Conservation (phyloP, 2,797 vertebrate genomes). For the Oryzias sinensis region DNA sequence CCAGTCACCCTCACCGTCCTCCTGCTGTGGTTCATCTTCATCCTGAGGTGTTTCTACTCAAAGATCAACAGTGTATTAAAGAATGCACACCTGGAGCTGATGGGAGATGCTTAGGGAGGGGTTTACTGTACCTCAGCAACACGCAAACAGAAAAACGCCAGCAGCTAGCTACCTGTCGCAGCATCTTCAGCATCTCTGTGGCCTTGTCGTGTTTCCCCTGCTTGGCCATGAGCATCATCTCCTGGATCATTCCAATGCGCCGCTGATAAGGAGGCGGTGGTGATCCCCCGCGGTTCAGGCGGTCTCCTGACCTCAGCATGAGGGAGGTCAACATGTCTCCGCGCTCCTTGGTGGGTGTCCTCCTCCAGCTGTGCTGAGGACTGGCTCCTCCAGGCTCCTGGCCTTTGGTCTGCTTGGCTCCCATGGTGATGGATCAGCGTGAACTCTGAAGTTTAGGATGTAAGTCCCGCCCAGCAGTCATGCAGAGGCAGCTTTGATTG, state of each 20-base stretch:
- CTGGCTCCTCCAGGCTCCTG: conserved; percentile 79
- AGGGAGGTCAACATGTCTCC: conserved; percentile 87
- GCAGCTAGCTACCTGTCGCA: conserved; percentile 85
- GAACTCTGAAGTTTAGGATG: conserved; percentile 32
- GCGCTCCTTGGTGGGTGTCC: conserved; percentile 80
- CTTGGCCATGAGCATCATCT: conserved; percentile 91
- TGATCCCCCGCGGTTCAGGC: conserved; percentile 78
- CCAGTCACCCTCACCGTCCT: no score
- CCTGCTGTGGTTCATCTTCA: no score
- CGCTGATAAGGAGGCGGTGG: conserved; percentile 94
- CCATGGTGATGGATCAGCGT: conserved; percentile 75
- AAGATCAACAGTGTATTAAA: no score
- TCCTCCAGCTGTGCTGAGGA: conserved; percentile 81
- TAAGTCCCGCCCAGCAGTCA: conserved; percentile 23
- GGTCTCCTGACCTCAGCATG: conserved; percentile 87
- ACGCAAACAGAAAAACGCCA: neutral
- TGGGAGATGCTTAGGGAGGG: no score
- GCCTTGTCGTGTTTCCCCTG: conserved; percentile 92
- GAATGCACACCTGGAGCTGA: no score
- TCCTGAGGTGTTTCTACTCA: no score
- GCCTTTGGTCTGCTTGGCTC: conserved; percentile 89
- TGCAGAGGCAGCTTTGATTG: conserved; percentile 14
- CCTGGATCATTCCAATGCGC: conserved; percentile 93
- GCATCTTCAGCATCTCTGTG: conserved; percentile 89
- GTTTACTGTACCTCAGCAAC: no score